phyloP scores from a whole-genome alignment of 2,797 vertebrate genomes.

The Micrastur ruficollis region DNA sequence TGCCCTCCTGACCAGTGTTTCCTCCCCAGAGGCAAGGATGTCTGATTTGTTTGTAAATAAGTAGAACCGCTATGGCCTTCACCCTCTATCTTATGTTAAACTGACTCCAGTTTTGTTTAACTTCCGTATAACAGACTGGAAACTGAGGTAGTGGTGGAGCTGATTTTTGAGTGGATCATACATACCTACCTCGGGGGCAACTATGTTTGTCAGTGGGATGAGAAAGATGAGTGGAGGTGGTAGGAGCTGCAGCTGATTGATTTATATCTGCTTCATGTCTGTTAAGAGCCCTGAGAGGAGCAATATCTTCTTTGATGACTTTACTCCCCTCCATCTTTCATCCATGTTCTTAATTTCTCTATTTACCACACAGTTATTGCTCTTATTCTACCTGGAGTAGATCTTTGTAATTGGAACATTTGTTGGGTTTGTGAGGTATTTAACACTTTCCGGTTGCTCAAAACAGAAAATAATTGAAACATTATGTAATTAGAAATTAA shows the following conservation, averaged over 20 bases:
- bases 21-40: neutral
- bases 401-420: neutral
- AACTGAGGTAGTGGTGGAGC: neutral
- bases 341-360: neutral
- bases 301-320: neutral
- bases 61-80: neutral
- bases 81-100: neutral
- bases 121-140: neutral
- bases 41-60: neutral
- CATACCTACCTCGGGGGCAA: neutral
- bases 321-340: neutral
- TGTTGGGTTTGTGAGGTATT: neutral
- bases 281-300: neutral
- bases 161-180: neutral
- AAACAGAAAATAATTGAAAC: neutral
- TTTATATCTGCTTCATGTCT: neutral
- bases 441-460: neutral
- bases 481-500: neutral
- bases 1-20: neutral
- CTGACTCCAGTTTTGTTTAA: neutral
- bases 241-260: neutral
- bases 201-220: neutral
- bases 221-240: neutral
- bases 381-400: neutral
- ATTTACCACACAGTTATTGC: neutral